Evolutionary conservation across 2,888 invertebrate genomes (phyloP).

Genomic region (Achlya flavicornis): DNA sequence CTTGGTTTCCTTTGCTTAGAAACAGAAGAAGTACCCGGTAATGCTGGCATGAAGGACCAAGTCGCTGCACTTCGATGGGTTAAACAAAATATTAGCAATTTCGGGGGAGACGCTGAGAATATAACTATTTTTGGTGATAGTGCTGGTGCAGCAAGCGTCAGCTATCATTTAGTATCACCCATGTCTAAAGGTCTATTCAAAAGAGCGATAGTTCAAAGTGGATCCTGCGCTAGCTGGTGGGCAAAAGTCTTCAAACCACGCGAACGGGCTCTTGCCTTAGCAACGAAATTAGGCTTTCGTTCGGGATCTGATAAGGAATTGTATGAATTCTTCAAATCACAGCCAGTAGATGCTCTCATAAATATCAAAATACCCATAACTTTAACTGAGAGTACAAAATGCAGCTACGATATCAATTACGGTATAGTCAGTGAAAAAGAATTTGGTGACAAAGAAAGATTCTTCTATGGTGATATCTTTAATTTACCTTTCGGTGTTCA

Average conservation of each 20-base stretch:
- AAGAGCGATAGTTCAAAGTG: conserved; percentile 85
- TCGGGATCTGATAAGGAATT: too few relatives aligned
- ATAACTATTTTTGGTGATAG: conserved; percentile 55
- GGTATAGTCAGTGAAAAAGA: conserved; percentile 40
- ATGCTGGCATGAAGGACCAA: conserved; percentile 54
- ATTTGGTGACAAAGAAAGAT: conserved; percentile 11
- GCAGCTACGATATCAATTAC: conserved; percentile 25
- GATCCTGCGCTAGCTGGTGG: conserved; percentile 37
- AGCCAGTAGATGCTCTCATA: conserved; percentile 54
- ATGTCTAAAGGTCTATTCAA: conserved; percentile 61
- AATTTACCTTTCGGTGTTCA: too few relatives aligned
- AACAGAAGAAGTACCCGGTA: conserved; percentile 48
- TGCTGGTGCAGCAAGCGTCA: conserved; percentile 40
- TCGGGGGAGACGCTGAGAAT: conserved; percentile 49
- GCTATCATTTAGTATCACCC: conserved; percentile 57
- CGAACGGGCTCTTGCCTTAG: too few relatives aligned
- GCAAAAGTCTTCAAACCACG: too few relatives aligned
- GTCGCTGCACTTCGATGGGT: conserved; percentile 49
- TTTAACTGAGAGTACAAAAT: conserved; percentile 23
- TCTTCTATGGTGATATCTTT: too few relatives aligned
- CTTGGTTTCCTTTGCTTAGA: conserved; percentile 48
- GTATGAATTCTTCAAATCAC: too few relatives aligned
- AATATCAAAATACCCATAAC: conserved; percentile 23
- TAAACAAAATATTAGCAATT: conserved; percentile 43
- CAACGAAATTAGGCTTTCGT: too few relatives aligned